Conservation (phyloP, 2,797 vertebrate genomes). For the Taeniopygia guttata region DNA sequence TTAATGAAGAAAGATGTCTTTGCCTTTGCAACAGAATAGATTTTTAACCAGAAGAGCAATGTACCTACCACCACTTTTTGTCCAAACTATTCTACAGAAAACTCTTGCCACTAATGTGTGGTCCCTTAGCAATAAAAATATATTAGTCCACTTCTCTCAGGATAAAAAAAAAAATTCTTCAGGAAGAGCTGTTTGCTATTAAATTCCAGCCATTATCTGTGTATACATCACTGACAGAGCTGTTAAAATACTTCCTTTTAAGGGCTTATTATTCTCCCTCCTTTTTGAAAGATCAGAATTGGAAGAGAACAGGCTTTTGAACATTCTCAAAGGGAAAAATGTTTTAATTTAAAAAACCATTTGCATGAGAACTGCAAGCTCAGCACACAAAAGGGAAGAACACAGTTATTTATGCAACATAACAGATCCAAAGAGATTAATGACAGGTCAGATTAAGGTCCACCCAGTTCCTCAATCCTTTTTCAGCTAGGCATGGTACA, state of each 20-base stretch:
- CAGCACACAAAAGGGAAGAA: neutral
- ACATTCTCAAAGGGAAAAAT: rapidly evolving
- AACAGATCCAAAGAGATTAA: neutral
- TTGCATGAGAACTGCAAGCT: neutral
- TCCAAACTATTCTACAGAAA: neutral
- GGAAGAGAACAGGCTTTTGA: neutral
- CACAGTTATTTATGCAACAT: neutral
- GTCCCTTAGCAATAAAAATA: slow-evolving; percentile 2
- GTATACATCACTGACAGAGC: neutral
- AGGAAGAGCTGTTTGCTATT: neutral
- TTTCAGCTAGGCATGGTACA: neutral
- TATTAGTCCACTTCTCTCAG: neutral
- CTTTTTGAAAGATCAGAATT: neutral
- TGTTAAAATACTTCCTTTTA: slow-evolving; percentile 39
- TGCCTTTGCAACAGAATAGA: neutral
- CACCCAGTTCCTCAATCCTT: neutral
- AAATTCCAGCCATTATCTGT: slow-evolving; percentile 20
- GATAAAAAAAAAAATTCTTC: neutral
- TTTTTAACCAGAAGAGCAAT: slow-evolving; percentile 6
- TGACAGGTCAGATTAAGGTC: neutral
- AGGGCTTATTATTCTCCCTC: neutral
- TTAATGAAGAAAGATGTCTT: slow-evolving; percentile 58
- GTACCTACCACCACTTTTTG: neutral
- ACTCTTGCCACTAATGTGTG: neutral
- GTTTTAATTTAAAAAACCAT: neutral